phyloP scores from a whole-genome alignment of 2,888 invertebrate species.

The Rhopalosiphum nymphaeae region DNA sequence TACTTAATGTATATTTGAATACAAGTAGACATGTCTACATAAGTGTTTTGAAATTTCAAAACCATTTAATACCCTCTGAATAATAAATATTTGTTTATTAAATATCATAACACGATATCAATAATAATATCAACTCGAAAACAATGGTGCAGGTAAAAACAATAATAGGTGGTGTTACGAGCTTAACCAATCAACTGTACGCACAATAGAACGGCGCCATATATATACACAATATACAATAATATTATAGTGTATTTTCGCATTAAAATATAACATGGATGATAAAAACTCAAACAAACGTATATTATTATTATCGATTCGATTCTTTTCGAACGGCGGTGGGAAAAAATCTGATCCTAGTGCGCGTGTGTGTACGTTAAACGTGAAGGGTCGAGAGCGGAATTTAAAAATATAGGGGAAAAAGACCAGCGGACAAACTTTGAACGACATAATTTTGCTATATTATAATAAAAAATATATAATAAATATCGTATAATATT shows the following conservation, averaged over 20 bases:
- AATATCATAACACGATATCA: not conserved
- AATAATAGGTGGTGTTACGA: not conserved
- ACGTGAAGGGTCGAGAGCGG: not conserved
- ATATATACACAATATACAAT: not conserved
- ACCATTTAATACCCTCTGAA: too few species aligned
- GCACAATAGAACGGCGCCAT: not conserved
- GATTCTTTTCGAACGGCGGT: not conserved
- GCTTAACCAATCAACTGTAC: not conserved
- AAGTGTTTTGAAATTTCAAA: too few species aligned
- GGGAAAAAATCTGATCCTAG: not conserved
- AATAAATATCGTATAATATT: not conserved
- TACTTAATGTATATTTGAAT: too few species aligned
- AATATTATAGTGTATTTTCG: not conserved
- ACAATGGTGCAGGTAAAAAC: not conserved
- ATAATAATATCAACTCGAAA: not conserved
- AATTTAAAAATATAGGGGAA: too few species aligned
- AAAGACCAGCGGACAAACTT: not conserved
- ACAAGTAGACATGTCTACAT: too few species aligned
- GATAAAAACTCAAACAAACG: not conserved
- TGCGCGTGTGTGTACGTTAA: not conserved
- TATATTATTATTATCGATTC: not conserved
- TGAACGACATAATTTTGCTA: not conserved
- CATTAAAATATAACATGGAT: not conserved
- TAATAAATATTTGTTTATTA: not conserved
- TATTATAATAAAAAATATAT: not conserved